Evolutionary conservation across 1,140 invertebrate species (phyloP), one percentile per base, ranked within the genome.

Genomic region (Leptonema lineaticorne): DNA sequence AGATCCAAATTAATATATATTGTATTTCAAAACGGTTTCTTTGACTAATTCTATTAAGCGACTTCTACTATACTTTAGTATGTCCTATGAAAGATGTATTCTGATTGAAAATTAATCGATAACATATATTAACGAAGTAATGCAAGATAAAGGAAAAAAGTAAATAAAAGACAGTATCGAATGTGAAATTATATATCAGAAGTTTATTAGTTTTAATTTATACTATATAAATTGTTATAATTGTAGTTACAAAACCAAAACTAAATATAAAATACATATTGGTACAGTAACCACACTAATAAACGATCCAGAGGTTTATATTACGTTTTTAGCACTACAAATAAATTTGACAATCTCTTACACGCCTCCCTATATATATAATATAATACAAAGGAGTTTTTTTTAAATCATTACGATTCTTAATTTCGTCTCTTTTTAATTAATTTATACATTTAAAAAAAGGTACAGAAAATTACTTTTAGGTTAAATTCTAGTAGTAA

Each of bases 401-500:
- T 18, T n/a, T n/a, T n/a, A n/a, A n/a, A n/a, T n/a, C n/a, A n/a
- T n/a, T n/a, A n/a, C n/a, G n/a, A n/a, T n/a, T n/a, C n/a, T n/a
- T n/a, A n/a, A n/a, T n/a, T n/a, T n/a, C n/a, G n/a, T n/a, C n/a
- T n/a, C n/a, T n/a, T n/a, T n/a, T n/a, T n/a, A n/a, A 45, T 62
- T 26, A 45, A 60, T 71, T 72, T 72, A 69, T 72, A 72, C 70
- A 72, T 72, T 71, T 68, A 69, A 53, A 62, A n/a, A 69, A 69
- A 72, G 67, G 58, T 72, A 69, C 71, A 69, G 63, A 72, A 72
- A 68, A 59, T 59, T 59, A 59, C 24, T 68, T 58, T 72, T 67
- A 69, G 64, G 68, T 69, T 72, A 69, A 33, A 69, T 67, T 69
- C 71, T 72, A 72, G 65, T 46, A 69, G 71, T 72, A 72, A 69